Percentiles rank a stretch among this genome's conserved stretches.
These are phyloP conservation scores for Thalassophryne amazonica DNA, from an alignment of 2,797 vertebrate genomes.

Conservation along the genomic window DNA sequence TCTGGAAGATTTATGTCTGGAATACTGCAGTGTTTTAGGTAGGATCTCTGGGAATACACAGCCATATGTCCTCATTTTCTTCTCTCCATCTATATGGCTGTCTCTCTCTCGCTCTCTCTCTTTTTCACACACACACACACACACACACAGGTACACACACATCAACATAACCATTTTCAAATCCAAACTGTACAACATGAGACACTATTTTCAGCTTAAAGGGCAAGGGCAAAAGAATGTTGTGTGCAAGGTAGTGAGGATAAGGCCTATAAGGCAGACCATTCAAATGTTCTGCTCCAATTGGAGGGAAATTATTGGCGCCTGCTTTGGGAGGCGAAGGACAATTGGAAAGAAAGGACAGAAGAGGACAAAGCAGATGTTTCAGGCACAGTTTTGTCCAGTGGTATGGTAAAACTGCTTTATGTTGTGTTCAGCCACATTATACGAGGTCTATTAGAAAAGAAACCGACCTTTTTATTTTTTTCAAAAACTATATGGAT, in stretches of 20 bases:
- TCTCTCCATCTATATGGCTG: neutral
- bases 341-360: conserved; percentile 46
- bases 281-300: conserved; percentile 63
- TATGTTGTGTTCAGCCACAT: too few species aligned
- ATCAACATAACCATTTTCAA: neutral
- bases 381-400: too few species aligned
- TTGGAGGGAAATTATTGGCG: conserved; percentile 46
- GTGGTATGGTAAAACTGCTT: too few species aligned
- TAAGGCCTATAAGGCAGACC: conserved; percentile 43
- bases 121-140: conserved; percentile 9
- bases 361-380: conserved; percentile 23
- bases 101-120: conserved; percentile 8
- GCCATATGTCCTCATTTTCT: conserved; percentile 72
- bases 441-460: too few species aligned
- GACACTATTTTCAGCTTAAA: conserved; percentile 46
- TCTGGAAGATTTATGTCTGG: conserved; percentile 72
- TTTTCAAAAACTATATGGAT: too few species aligned
- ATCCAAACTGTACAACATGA: conserved; percentile 9
- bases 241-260: conserved; percentile 32
- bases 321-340: conserved; percentile 43
- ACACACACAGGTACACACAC: conserved; percentile 14
- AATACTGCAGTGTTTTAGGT: conserved; percentile 66
- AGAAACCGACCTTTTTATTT: too few species aligned
- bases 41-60: conserved; percentile 66
- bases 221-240: conserved; percentile 55